Conservation (phyloP, 2,888 invertebrate species). For the Artemia sinica region DNA sequence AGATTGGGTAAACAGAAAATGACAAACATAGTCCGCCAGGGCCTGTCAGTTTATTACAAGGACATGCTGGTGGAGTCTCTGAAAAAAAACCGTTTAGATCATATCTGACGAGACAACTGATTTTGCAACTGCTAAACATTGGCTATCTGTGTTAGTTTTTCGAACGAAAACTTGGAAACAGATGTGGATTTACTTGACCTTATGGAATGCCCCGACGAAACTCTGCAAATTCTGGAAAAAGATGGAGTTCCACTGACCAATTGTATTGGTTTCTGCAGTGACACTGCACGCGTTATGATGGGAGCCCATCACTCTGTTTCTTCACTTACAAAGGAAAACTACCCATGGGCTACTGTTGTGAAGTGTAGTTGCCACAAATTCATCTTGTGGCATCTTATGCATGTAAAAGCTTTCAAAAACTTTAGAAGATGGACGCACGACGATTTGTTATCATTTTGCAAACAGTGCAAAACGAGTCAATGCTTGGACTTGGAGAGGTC, state of each 20-base stretch:
- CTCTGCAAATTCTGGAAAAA: neutral
- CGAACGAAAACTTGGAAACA: constrained; percentile 14
- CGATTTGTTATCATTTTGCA: too few species aligned
- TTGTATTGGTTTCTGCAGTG: too few species aligned
- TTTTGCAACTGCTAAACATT: constrained; percentile 5
- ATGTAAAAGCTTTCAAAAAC: constrained; percentile 9
- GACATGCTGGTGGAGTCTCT: too few species aligned
- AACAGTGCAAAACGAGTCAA: too few species aligned
- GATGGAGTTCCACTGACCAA: too few species aligned
- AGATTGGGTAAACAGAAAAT: too few species aligned
- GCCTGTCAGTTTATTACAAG: too few species aligned
- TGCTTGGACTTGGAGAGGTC: neutral
- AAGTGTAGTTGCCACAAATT: constrained; percentile 14
- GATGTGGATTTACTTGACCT: constrained; percentile 15
- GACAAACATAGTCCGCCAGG: too few species aligned
- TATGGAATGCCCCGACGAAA: constrained; percentile 13
- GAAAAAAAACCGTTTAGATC: neutral
- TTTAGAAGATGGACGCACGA: too few species aligned
- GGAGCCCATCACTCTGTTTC: too few species aligned
- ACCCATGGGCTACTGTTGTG: constrained; percentile 11
- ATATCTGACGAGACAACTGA: constrained; percentile 17
- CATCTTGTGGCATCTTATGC: constrained; percentile 12
- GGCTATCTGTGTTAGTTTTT: constrained; percentile 11
- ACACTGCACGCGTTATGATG: too few species aligned
- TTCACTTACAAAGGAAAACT: neutral